A percentile compares a stretch with the other conserved stretches of the same genome.
phyloP scores from a whole-genome alignment of 2,113 vertebrate species.

The Gallinago jamesoni region DNA sequence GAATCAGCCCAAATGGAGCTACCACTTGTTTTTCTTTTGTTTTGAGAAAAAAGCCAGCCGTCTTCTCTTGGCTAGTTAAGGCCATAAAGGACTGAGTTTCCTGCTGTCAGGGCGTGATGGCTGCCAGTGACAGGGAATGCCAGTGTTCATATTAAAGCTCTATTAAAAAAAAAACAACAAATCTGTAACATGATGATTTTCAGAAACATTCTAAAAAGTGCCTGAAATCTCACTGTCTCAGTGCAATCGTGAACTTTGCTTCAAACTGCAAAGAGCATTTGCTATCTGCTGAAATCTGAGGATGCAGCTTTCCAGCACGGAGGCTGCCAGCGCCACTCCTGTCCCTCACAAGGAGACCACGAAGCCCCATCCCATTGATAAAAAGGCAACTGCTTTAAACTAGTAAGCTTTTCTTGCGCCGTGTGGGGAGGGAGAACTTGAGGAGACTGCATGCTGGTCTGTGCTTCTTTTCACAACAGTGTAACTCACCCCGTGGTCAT shows the following conservation, averaged over 20 bases:
- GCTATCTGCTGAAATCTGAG: background rate
- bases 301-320: fast-evolving
- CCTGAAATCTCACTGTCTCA: background rate
- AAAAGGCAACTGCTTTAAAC: background rate
- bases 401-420: background rate
- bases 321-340: background rate
- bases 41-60: background rate
- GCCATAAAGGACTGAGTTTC: background rate
- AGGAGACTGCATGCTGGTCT: background rate
- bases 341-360: background rate
- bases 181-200: background rate
- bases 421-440: background rate
- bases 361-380: background rate
- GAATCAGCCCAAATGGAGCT: background rate
- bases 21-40: background rate
- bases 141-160: background rate
- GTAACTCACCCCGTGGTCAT: background rate
- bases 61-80: background rate
- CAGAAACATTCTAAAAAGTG: background rate
- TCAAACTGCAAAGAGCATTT: background rate
- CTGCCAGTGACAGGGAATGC: background rate
- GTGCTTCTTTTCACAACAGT: background rate
- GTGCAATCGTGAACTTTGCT: background rate
- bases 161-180: background rate
- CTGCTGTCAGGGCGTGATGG: background rate